Conservation (phyloP, 2,113 vertebrate genomes). For the Percina caprodes region DNA sequence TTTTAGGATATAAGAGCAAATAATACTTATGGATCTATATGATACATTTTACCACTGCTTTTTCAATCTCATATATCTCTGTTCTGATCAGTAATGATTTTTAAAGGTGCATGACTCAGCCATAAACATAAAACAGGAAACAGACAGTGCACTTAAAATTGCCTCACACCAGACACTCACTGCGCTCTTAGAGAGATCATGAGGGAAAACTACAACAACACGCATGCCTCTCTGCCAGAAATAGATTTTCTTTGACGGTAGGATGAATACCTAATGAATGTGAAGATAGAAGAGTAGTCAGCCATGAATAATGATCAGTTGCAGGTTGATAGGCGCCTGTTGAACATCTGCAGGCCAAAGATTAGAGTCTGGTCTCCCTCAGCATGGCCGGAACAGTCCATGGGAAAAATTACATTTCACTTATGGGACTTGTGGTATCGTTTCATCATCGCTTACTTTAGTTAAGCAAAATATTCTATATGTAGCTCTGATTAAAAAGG, state of each 20-base stretch:
- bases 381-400: background rate
- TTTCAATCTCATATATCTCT: slow-evolving; percentile 1
- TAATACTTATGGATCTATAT: background rate
- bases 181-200: slow-evolving; percentile 47
- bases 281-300: slow-evolving; percentile 71
- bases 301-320: slow-evolving; percentile 64
- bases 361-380: slow-evolving; percentile 48
- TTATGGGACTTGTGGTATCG: background rate
- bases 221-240: slow-evolving; percentile 64
- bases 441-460: background rate
- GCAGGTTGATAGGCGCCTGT: slow-evolving; percentile 73
- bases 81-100: slow-evolving; percentile 33
- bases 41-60: background rate
- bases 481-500: background rate
- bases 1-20: background rate
- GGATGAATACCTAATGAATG: slow-evolving; percentile 76
- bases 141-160: slow-evolving; percentile 57
- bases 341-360: slow-evolving; percentile 69
- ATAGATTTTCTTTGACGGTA: slow-evolving; percentile 74
- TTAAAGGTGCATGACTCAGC: slow-evolving; percentile 63
- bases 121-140: slow-evolving; percentile 57
- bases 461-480: background rate
- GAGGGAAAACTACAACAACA: slow-evolving; percentile 71
- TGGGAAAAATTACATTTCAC: slow-evolving; percentile 16
- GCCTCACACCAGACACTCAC: slow-evolving; percentile 60